Base-by-base conservation (phyloP, 2,888 invertebrate species). In the Altica lythri region DNA sequence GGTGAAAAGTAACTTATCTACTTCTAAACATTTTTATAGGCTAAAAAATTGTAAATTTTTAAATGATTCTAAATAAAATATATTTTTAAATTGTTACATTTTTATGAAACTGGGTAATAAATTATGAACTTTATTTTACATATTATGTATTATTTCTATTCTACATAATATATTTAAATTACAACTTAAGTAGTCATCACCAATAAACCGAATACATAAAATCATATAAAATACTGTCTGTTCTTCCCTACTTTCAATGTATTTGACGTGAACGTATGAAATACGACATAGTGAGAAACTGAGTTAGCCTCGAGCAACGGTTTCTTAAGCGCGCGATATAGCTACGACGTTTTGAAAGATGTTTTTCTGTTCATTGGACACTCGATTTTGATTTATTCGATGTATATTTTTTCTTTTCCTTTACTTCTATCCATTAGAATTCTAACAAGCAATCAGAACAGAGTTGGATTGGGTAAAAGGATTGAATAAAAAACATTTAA, bases 331-430 rank as follows among this genome's bases (percentile, higher is more conserved):
- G 37, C 37, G 45, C 38, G 12, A 43, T 46, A 45, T 17, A 32
- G 13, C 46, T 38, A 44, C 51, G 58, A 58, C 58, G 50, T 54
- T 54, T 51, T 50, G 56, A 52, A 48, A 56, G 56, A 61, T 61
- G 54, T 40, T 54, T 61, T 61, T 61, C 60, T 56, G 58, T 50
- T 58, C 56, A 55, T 61, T 58, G 56, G 58, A 56, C 61, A 61
- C 42, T 61, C 58, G 58, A 59, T 55, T 56, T 55, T 61, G 61
- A 61, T 61, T 59, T 61, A 59, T 61, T 55, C 34, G 14, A 45
- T 30, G 49, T 46, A 50, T 42, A 45, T 54, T 49, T 37, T 45
- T 45, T 29, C 29, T 57, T 32, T 43, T 30, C n/a, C 6, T 22
- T 8, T 16, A 19, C n/a, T 16, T 16, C n/a, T 19, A 19, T 44